Base-by-base conservation (phyloP, 2,113 vertebrate genomes). In the Psittacus erithacus region DNA sequence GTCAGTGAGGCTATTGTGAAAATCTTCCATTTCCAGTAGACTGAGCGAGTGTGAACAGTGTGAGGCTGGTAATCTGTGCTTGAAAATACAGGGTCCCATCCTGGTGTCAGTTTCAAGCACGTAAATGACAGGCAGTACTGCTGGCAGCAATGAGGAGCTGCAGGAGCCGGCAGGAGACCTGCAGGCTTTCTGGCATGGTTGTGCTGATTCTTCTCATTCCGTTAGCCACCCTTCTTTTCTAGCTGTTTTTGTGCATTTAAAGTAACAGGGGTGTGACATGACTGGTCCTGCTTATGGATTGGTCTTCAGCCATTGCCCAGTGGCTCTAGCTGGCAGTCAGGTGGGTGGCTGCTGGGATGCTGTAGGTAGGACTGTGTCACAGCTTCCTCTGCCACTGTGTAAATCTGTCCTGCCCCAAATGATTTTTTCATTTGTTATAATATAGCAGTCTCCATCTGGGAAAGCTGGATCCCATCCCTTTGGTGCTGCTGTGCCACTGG, bases 231-330 rank as follows among this genome's bases (percentile, higher is more conserved):
- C 39, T 80, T 85, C 68, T 85, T 64, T 76, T 33, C 53, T 67
- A 46, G 31, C 65, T 13, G 3, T 67, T 69, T 38, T 80, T 75
- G 24, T 44, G 35, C 24, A 5, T 92, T 96, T 88, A 44, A 68
- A 81, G 63, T 74, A 47, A 33, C 27, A 28, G 17, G 46, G 55
- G 14, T 55, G 69, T 1, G 27, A 24, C 1, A 0, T 55, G 77
- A 19, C 67, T 90, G 33, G n/a, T 77, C 27, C 50, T 70, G 70
- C 39, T 80, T 47, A 19, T 33, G 43, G 17, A 7, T 41, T 69
- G 27, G 24, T 82, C 52, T 25, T 22, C 63, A 69, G 1, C 16
- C 17, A 1, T 60, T 0, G 4, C 50, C 63, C 38, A 4, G 17
- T 49, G 47, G 25, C 41, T 83, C 4, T 10, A 28, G 39, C 59